phyloP scores from a whole-genome alignment of 2,113 vertebrate genomes.

The Mionectes macconnelli region DNA sequence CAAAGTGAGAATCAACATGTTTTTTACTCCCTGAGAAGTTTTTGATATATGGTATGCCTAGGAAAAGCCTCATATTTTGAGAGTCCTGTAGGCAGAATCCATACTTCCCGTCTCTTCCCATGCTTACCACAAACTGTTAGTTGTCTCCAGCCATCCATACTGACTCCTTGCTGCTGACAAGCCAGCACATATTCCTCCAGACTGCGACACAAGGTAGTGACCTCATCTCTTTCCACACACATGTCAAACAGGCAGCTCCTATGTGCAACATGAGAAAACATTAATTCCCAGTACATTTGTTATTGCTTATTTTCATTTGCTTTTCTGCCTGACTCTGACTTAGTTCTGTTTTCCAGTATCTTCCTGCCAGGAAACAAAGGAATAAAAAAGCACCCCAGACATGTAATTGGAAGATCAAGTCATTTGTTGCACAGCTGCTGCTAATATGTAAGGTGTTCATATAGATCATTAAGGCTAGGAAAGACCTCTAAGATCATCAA shows the following conservation, averaged over 20 bases:
- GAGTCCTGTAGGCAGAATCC: not conserved
- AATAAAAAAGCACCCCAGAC: not conserved
- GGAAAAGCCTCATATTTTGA: not conserved
- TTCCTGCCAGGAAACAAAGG: not conserved
- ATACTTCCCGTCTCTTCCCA: not conserved
- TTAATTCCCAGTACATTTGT: not conserved
- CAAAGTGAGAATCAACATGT: not conserved
- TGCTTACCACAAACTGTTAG: constrained; percentile 46
- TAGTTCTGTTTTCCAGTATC: not conserved
- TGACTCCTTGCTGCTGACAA: constrained; percentile 58
- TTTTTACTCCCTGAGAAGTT: not conserved
- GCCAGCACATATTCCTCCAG: constrained; percentile 53
- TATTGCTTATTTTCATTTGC: not conserved
- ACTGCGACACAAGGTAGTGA: constrained; percentile 31
- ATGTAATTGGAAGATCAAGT: not conserved
- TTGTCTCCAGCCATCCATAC: constrained; percentile 48
- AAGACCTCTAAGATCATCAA: not conserved
- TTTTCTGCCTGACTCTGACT: not conserved
- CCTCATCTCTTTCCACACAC: constrained; percentile 25
- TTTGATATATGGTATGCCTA: not conserved
- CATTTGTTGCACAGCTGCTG: not conserved
- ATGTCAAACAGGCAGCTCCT: constrained; percentile 64
- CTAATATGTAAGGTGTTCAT: not conserved
- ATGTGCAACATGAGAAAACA: not conserved
- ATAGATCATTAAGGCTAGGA: not conserved